Percentiles rank a stretch among this genome's conserved stretches.
These are phyloP conservation scores for Lysandra coridon DNA, from an alignment of 2,888 invertebrate species.

Conservation along the genomic window DNA sequence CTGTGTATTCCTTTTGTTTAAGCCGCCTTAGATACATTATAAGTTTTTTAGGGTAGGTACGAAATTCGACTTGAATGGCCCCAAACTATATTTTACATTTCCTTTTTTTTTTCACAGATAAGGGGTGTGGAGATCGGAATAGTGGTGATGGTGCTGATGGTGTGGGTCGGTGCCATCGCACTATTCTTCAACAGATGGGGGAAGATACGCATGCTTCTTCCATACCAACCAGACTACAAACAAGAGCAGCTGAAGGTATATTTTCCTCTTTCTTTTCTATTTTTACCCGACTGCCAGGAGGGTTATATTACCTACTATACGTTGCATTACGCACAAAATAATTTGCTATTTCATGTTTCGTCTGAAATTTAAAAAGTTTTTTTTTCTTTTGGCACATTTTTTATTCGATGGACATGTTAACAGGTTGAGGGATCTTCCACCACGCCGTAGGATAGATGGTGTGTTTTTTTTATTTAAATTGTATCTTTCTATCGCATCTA, in stretches of 20 bases:
- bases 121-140: conserved; percentile 95
- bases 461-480: conserved; percentile 53
- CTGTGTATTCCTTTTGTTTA: too few species aligned
- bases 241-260: conserved; percentile 88
- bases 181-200: conserved; percentile 94
- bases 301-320: too few species aligned
- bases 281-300: too few species aligned
- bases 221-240: conserved; percentile 95
- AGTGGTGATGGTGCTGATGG: conserved; percentile 88
- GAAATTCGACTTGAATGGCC: too few species aligned
- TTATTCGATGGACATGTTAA: conserved; percentile 51
- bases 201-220: conserved; percentile 93
- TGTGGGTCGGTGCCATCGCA: conserved; percentile 93
- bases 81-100: too few species aligned
- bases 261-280: neutral
- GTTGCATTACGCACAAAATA: neutral
- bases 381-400: conserved; percentile 28
- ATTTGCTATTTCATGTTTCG: neutral
- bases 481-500: conserved; percentile 34
- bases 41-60: too few species aligned
- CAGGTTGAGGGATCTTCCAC: conserved; percentile 66
- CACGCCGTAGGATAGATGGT: conserved; percentile 67
- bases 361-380: neutral
- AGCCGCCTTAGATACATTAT: too few species aligned
- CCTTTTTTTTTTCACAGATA: conserved; percentile 77